These are phyloP conservation scores for Dryobates pubescens DNA, from an alignment of 2,797 vertebrate genomes.

Conservation along the genomic window DNA sequence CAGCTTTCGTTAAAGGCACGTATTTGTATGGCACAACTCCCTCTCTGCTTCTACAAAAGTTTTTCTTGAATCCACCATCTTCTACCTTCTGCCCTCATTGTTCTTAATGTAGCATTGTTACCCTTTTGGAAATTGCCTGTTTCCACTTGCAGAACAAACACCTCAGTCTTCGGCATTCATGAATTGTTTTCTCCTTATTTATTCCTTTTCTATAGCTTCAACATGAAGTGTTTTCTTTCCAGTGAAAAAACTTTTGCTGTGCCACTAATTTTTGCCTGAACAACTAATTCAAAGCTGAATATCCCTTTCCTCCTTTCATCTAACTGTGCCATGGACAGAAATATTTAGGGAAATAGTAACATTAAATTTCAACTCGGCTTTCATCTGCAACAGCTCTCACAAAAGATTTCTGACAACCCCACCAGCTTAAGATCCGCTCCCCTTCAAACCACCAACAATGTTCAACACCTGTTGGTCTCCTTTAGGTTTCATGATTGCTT, in stretches of 20 bases:
- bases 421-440: background rate
- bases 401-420: background rate
- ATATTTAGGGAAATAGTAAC: background rate
- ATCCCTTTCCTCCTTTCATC: background rate
- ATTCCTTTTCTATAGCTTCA: background rate
- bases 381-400: background rate
- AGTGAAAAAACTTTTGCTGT: background rate
- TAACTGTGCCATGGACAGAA: background rate
- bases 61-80: background rate
- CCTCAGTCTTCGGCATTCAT: background rate
- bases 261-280: background rate
- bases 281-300: background rate
- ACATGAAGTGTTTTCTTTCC: background rate
- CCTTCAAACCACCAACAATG: background rate
- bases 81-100: background rate
- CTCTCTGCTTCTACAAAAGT: background rate
- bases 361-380: background rate
- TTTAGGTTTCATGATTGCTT: background rate
- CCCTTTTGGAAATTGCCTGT: background rate
- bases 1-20: background rate
- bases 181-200: background rate
- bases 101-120: background rate
- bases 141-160: background rate
- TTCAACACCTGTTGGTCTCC: background rate
- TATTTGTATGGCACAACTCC: background rate